Evolutionary conservation across 2,113 vertebrate genomes (phyloP).

Genomic region (Calyptommatus sinebrachiatus): DNA sequence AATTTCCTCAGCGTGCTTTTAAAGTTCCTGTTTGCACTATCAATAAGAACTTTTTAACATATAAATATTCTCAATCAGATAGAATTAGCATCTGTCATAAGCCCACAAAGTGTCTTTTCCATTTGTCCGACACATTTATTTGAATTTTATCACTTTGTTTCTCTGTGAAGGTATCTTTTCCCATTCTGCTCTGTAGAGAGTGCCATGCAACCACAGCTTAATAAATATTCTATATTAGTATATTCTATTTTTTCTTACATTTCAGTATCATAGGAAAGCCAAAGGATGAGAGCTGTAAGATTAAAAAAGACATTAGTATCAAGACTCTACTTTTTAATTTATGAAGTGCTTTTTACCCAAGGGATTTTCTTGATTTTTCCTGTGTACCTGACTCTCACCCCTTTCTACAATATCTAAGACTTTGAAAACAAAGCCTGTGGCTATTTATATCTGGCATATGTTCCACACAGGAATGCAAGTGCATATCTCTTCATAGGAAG

Average conservation of each 20-base stretch:
- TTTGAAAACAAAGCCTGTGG: fast-evolving
- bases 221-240: not conserved
- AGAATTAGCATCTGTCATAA: no score
- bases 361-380: not conserved
- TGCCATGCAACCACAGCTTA: not conserved
- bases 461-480: not conserved
- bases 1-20: no score
- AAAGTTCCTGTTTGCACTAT: no score
- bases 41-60: no score
- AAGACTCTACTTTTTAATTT: not conserved
- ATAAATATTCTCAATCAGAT: no score
- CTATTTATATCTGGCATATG: not conserved
- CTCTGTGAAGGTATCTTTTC: not conserved
- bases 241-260: not conserved
- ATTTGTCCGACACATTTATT: not conserved
- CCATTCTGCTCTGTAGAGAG: not conserved
- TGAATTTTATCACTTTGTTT: not conserved
- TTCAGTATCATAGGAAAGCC: not conserved
- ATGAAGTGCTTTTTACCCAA: not conserved
- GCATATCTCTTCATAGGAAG: not conserved
- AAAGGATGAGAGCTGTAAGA: not conserved
- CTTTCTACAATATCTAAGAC: not conserved
- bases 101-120: no score
- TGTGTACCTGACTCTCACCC: not conserved
- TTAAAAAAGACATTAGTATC: not conserved